Evolutionary conservation across 2,888 invertebrate genomes (phyloP).

Genomic region (Sinelater perroti): DNA sequence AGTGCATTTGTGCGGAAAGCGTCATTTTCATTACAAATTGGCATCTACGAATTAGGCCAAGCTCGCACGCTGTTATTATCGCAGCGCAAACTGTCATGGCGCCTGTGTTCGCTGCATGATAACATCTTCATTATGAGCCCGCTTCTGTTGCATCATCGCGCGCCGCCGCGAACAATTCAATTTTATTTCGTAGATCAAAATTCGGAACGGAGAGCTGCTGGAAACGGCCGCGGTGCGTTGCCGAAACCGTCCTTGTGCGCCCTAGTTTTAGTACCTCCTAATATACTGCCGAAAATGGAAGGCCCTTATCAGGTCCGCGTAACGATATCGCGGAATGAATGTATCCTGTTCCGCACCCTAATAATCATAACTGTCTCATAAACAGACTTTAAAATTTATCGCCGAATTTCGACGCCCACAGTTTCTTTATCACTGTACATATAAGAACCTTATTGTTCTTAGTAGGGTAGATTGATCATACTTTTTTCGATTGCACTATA

Average conservation of each 20-base stretch:
- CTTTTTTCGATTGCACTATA: too few relatives aligned
- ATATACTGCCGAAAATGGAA: constrained; percentile 16
- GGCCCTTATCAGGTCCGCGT: constrained; percentile 13
- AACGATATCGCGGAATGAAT: constrained; percentile 19
- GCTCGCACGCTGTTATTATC: neutral
- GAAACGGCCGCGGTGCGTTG: constrained; percentile 6
- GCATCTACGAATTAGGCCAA: neutral
- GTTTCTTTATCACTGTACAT: constrained; percentile 15
- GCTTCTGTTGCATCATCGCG: constrained; percentile 9
- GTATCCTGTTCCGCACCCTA: constrained; percentile 21
- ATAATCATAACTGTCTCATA: constrained; percentile 21
- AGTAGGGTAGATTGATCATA: too few relatives aligned
- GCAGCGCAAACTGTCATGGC: constrained; percentile 10
- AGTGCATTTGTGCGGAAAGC: too few relatives aligned
- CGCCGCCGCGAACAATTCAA: constrained; percentile 7
- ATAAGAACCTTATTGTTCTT: constrained; percentile 16
- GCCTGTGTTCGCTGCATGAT: constrained; percentile 7
- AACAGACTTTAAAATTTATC: constrained; percentile 19
- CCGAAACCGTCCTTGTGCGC: constrained; percentile 3
- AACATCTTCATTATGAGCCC: constrained; percentile 11
- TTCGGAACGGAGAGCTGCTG: constrained; percentile 7
- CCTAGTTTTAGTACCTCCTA: constrained; percentile 17
- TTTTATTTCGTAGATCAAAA: constrained; percentile 14
- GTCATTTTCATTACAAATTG: neutral
- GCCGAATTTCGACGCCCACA: constrained; percentile 9